Conservation (phyloP, 1,140 invertebrate genomes). For the Neuroterus valhalla region DNA sequence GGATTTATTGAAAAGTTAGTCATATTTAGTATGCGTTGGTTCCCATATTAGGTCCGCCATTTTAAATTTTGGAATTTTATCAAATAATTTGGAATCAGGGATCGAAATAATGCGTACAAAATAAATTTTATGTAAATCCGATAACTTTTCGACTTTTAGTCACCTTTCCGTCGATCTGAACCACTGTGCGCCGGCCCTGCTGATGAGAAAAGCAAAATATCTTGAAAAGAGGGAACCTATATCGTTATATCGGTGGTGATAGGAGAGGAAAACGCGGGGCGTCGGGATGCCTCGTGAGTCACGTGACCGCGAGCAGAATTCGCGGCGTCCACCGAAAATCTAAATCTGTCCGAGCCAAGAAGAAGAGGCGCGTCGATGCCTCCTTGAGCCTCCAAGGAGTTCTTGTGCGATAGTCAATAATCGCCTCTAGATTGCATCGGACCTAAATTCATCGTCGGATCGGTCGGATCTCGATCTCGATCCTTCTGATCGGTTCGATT, state of each 20-base stretch:
- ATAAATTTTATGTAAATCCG: too few species aligned
- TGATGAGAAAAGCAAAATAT: constrained; percentile 24
- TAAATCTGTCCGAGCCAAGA: constrained; percentile 71
- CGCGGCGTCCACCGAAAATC: constrained; percentile 70
- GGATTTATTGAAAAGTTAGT: too few species aligned
- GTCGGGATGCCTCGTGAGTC: constrained; percentile 43
- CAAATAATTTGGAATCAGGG: too few species aligned
- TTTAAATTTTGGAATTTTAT: too few species aligned
- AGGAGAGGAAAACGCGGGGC: constrained; percentile 35
- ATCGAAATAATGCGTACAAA: too few species aligned
- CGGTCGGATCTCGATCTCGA: constrained; percentile 24
- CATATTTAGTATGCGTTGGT: too few species aligned
- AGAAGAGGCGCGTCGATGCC: constrained; percentile 60
- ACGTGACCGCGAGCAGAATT: constrained; percentile 68
- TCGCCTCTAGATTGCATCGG: constrained; percentile 59
- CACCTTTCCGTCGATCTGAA: too few species aligned
- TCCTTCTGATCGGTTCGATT: neutral
- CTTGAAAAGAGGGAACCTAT: constrained; percentile 1
- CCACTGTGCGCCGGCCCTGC: neutral
- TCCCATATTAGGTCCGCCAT: too few species aligned
- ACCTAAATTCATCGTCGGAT: constrained; percentile 39
- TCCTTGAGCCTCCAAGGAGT: constrained; percentile 49
- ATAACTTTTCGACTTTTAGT: too few species aligned
- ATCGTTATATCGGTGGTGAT: constrained; percentile 21
- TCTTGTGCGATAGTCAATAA: constrained; percentile 67